Evolutionary conservation across 2,113 vertebrate species (phyloP).

Genomic region (Toxotes chatareus): DNA sequence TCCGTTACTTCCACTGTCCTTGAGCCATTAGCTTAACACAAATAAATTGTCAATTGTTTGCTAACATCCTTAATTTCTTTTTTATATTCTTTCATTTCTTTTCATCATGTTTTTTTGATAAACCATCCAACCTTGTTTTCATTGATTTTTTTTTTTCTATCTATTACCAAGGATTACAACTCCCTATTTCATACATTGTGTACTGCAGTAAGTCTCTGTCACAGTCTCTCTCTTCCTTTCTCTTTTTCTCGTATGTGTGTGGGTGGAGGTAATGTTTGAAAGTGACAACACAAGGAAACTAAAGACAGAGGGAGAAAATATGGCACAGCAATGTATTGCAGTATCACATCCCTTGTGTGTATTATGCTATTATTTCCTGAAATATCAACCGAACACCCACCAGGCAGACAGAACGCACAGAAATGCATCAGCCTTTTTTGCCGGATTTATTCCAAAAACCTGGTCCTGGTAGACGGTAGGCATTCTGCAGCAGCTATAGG

Average conservation of each 20-base stretch:
- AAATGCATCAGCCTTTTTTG: constrained; percentile 33
- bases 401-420: constrained; percentile 39
- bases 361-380: constrained; percentile 73
- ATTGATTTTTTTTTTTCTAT: constrained; percentile 57
- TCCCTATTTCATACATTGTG: constrained; percentile 59
- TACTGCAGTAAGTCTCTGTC: constrained; percentile 63
- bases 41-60: constrained; percentile 57
- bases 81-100: constrained; percentile 60
- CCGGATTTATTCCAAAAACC: constrained; percentile 37
- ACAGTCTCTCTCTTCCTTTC: constrained; percentile 38
- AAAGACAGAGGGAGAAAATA: constrained; percentile 69
- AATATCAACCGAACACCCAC: constrained; percentile 70
- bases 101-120: constrained; percentile 64
- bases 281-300: constrained; percentile 73
- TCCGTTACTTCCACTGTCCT: constrained; percentile 56
- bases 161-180: constrained; percentile 69
- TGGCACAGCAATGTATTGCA: constrained; percentile 61
- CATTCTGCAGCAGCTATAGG: constrained; percentile 44
- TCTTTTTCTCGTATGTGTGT: constrained; percentile 52
- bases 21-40: constrained; percentile 56
- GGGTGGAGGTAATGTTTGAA: constrained; percentile 74
- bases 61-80: constrained; percentile 52
- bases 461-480: constrained; percentile 35
- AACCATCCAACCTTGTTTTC: constrained; percentile 58
- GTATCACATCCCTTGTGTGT: constrained; percentile 68